Conservation (phyloP, 2,797 vertebrate species). For the Anguilla pacifica region DNA sequence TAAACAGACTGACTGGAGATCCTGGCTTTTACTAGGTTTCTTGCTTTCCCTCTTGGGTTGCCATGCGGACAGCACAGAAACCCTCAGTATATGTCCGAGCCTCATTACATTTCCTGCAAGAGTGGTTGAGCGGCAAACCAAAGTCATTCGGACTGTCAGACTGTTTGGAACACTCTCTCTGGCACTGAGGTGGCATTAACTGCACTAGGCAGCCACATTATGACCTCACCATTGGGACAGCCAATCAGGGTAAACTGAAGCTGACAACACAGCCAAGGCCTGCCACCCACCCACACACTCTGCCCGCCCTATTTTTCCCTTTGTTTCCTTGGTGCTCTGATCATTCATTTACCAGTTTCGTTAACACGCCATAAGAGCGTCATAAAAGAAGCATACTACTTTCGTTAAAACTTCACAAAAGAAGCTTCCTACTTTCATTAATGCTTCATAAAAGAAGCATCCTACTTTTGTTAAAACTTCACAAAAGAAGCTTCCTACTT, state of each 20-base stretch:
- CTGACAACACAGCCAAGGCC: slow-evolving; percentile 14
- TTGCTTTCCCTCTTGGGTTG: not conserved
- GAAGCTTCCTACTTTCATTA: too few relatives aligned
- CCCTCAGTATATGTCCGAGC: not conserved
- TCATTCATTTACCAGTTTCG: not conserved
- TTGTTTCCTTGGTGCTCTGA: not conserved
- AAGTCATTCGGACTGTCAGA: not conserved
- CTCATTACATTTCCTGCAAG: not conserved
- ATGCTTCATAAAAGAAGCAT: too few relatives aligned
- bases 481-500: too few relatives aligned
- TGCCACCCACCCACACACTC: not conserved
- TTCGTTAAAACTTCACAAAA: too few relatives aligned
- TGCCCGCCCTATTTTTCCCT: not conserved
- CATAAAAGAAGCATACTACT: not conserved
- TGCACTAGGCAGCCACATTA: slow-evolving; percentile 62
- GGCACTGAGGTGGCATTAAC: slow-evolving; percentile 68
- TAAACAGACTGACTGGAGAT: not conserved
- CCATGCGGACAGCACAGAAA: not conserved
- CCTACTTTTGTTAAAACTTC: too few relatives aligned
- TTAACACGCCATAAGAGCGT: not conserved
- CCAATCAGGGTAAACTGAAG: slow-evolving; percentile 24
- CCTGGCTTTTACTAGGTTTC: not conserved
- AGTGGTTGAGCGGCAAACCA: not conserved
- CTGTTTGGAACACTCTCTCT: slow-evolving; percentile 46
- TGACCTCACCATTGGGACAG: not conserved